These are phyloP conservation scores for Dryomyza anilis DNA, from an alignment of 2,888 invertebrate species.

Conservation along the genomic window DNA sequence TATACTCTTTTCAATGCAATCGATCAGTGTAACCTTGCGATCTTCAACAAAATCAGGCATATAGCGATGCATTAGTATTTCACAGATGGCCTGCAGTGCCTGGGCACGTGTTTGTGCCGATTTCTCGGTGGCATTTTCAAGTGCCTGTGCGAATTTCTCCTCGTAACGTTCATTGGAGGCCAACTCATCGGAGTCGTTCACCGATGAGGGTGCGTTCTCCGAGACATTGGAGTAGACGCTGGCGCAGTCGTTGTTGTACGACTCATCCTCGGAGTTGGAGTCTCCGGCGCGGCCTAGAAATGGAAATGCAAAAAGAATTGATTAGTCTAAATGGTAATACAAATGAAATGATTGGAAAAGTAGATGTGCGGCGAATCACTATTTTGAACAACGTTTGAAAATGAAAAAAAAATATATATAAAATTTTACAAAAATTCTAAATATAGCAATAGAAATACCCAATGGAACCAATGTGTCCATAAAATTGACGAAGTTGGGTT, in stretches of 20 bases:
- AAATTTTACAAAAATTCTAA: too few species aligned
- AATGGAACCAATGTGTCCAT: too few species aligned
- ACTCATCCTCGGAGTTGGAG: constrained; percentile 79
- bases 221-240: constrained; percentile 81
- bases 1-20: constrained; percentile 80
- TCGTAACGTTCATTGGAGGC: constrained; percentile 73
- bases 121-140: constrained; percentile 89
- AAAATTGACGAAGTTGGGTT: too few species aligned
- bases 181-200: constrained; percentile 67
- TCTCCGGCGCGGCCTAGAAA: constrained; percentile 62
- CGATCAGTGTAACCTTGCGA: constrained; percentile 79
- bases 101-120: constrained; percentile 80
- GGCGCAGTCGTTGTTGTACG: constrained; percentile 76
- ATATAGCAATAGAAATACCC: too few species aligned
- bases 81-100: constrained; percentile 74
- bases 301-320: constrained; percentile 30
- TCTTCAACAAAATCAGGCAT: constrained; percentile 77
- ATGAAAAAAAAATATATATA: too few species aligned
- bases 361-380: neutral
- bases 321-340: neutral
- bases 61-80: constrained; percentile 78
- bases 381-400: too few species aligned
- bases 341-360: neutral
- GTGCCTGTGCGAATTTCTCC: constrained; percentile 83
- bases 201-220: constrained; percentile 65